These are phyloP conservation scores for Lates calcarifer DNA, from an alignment of 2,113 vertebrate species.

Conservation along the genomic window DNA sequence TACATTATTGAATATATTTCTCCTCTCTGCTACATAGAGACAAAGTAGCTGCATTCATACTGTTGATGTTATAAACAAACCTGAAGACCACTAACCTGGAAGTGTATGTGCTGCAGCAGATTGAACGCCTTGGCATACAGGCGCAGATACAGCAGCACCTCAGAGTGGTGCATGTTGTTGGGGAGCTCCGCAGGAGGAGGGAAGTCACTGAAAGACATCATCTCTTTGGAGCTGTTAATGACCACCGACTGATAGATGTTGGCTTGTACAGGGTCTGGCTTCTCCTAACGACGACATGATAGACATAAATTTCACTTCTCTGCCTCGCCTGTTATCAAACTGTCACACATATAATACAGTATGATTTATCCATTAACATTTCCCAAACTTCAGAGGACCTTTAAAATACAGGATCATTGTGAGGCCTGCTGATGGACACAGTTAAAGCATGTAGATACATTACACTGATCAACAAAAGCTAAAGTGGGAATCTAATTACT, in stretches of 20 bases:
- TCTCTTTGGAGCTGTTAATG: conserved; percentile 91
- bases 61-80: neutral
- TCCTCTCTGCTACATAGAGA: neutral
- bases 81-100: conserved; percentile 79
- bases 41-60: neutral
- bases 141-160: conserved; percentile 86
- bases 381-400: neutral
- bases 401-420: neutral
- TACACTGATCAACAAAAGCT: neutral
- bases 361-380: neutral
- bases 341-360: neutral
- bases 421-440: neutral
- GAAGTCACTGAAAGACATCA: conserved; percentile 91
- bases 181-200: conserved; percentile 86
- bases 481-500: neutral
- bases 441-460: neutral
- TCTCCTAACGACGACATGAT: conserved; percentile 12
- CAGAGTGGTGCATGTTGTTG: conserved; percentile 89
- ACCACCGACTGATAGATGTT: conserved; percentile 80
- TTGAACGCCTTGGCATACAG: conserved; percentile 85
- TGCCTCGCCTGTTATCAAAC: neutral
- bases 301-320: neutral
- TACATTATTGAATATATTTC: neutral
- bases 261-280: conserved; percentile 49
- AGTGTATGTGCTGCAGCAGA: conserved; percentile 84